Evolutionary conservation across 2,888 invertebrate species (phyloP), one percentile per base, ranked within the genome.

Genomic region (Fissipunctia ypsillon): DNA sequence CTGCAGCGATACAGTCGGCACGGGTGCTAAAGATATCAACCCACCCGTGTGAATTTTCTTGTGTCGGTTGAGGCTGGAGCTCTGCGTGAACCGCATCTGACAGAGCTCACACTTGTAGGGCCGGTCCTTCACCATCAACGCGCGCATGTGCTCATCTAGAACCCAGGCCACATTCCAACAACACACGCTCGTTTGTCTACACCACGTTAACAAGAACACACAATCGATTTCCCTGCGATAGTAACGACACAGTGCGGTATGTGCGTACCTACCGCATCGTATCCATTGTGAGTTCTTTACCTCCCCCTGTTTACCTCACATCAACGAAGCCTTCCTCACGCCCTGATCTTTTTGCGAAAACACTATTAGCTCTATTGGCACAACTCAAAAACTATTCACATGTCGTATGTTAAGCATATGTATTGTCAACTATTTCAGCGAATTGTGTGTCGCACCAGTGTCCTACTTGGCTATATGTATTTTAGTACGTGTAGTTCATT

Each of bases 51-150:
- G 97, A 87, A 97, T 97, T 92, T 97, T 97, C 95, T 97, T 97
- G 95, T 97, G 97, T 89, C 97, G 97, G 94, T 97, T 97, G 90
- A 97, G 96, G 92, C 97, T 97, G 95, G 97, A 97, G 94, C 97
- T 97, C 95, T 97, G 97, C 90, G 97, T 97, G 94, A 97, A 97
- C 93, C 97, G 96, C 95, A 97, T 97, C 93, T 97, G 96, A 93
- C 97, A 97, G 91, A 97, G 94, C 88, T 97, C 97, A 93, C 97
- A 97, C 94, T 97, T 97, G 95, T 97, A 97, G 85, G 97, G 97
- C 92, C 96, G 95, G 91, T 96, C 96, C 96, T 96, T 96, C 95
- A 92, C 95, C 96, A 94, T 90, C 95, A 96, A 93, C 90, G 96
- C 95, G 91, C 94, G 96, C 95, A 94, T 95, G 95, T 96, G 96